These are phyloP conservation scores for Synergus gifuensis DNA, from an alignment of 2,888 invertebrate species.

Conservation along the genomic window DNA sequence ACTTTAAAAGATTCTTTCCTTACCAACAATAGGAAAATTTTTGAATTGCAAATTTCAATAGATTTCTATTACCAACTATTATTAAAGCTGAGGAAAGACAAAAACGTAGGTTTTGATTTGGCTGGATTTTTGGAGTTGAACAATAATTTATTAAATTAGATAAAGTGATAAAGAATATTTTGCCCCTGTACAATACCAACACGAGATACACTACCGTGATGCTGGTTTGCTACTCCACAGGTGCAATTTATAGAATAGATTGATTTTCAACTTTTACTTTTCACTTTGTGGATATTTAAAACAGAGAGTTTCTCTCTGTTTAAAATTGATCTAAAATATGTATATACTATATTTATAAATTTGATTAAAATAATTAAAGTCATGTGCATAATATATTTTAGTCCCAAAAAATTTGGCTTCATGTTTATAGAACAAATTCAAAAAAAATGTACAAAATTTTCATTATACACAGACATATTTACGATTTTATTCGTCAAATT, in stretches of 20 bases:
- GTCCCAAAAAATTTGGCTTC: too few species aligned
- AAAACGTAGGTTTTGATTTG: not conserved
- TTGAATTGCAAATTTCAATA: too few species aligned
- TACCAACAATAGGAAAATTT: not conserved
- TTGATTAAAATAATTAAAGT: too few species aligned
- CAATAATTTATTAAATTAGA: not conserved
- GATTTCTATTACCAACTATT: not conserved
- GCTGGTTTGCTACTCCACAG: not conserved
- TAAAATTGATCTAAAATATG: too few species aligned
- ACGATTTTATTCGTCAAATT: constrained; percentile 53
- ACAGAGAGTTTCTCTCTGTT: too few species aligned
- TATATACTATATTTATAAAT: too few species aligned
- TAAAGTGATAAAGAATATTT: not conserved
- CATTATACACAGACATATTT: constrained; percentile 55
- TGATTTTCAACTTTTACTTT: too few species aligned
- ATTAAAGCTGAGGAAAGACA: not conserved
- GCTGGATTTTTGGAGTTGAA: not conserved
- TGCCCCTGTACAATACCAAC: not conserved
- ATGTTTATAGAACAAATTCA: too few species aligned
- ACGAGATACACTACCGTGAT: not conserved
- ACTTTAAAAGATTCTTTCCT: not conserved
- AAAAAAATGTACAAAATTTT: constrained; percentile 6
- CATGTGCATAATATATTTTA: too few species aligned
- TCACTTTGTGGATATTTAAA: too few species aligned
- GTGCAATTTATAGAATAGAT: not conserved